Conservation (phyloP, 1,140 invertebrate genomes). For the Danaus plexippus region DNA sequence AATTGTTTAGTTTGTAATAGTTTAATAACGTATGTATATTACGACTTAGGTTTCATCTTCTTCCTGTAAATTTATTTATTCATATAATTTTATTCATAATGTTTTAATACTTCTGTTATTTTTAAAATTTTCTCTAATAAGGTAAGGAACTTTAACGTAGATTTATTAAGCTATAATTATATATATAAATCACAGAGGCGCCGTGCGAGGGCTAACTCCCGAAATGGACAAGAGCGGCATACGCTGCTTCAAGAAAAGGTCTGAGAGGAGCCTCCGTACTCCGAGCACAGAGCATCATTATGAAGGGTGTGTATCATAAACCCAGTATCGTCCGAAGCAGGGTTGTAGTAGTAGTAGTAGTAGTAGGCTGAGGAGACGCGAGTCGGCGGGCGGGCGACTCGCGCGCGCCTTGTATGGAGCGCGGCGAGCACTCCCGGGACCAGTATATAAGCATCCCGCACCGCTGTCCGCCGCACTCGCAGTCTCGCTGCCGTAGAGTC, state of each 20-base stretch:
- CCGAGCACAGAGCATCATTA: background rate
- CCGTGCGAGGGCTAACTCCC: slow-evolving; percentile 33
- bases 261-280: slow-evolving; percentile 1
- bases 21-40: too few relatives aligned
- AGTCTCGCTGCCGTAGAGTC: slow-evolving; percentile 72
- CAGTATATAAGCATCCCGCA: slow-evolving; percentile 52
- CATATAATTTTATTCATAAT: background rate
- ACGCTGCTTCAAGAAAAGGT: slow-evolving; percentile 2
- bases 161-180: too few relatives aligned
- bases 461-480: slow-evolving; percentile 63
- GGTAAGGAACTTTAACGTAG: too few relatives aligned
- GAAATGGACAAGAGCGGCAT: slow-evolving; percentile 33
- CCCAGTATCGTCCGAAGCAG: background rate
- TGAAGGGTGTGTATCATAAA: background rate
- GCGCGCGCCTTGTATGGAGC: slow-evolving; percentile 62
- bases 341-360: background rate
- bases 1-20: too few relatives aligned
- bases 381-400: slow-evolving; percentile 35
- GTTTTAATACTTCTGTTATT: background rate
- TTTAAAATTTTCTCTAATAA: too few relatives aligned
- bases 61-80: too few relatives aligned
- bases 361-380: slow-evolving; percentile 9
- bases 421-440: slow-evolving; percentile 32
- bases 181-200: background rate
- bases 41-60: too few relatives aligned